Conservation (phyloP, 2,797 vertebrate species). For the Lacerta viridis region DNA sequence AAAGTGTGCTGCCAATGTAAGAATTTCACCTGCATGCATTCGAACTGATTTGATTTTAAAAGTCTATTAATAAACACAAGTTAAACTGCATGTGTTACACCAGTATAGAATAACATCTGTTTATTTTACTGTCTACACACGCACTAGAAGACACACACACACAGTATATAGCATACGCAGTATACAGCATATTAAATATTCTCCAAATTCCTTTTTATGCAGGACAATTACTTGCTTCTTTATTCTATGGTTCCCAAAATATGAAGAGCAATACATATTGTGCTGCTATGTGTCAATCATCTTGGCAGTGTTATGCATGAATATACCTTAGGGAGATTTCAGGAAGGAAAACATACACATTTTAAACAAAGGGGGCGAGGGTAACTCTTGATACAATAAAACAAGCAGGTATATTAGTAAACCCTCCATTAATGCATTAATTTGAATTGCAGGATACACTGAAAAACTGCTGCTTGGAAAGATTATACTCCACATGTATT, state of each 20-base stretch:
- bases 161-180: not conserved
- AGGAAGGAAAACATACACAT: not conserved
- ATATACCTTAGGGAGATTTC: slow-evolving; percentile 8
- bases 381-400: not conserved
- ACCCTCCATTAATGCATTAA: not conserved
- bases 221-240: not conserved
- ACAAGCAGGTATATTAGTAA: not conserved
- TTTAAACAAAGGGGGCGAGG: too few species aligned
- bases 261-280: not conserved
- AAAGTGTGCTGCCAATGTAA: not conserved
- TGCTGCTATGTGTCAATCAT: not conserved
- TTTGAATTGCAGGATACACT: not conserved
- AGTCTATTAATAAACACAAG: not conserved
- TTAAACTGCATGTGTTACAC: not conserved
- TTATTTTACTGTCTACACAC: not conserved
- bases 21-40: not conserved
- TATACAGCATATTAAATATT: not conserved
- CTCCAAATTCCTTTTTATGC: not conserved
- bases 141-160: not conserved
- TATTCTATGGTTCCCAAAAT: not conserved
- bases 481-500: not conserved
- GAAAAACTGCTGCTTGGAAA: not conserved
- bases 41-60: not conserved
- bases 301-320: not conserved
- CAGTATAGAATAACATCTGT: not conserved